These are phyloP conservation scores for Gopherus evgoodei DNA, from an alignment of 2,113 vertebrate genomes.

Conservation along the genomic window DNA sequence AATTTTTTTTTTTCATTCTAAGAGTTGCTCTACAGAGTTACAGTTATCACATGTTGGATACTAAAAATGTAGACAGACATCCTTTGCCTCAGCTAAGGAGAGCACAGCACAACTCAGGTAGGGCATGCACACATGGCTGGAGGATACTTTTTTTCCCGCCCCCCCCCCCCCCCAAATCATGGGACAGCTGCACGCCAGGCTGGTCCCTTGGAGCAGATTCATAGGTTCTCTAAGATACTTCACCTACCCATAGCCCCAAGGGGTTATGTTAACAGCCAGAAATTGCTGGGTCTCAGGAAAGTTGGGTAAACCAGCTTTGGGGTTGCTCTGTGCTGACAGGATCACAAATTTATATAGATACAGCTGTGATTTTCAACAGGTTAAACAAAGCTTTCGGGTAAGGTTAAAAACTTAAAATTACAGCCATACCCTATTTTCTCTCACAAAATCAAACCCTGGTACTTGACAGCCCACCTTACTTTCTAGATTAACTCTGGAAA, in stretches of 20 bases:
- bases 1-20: not conserved
- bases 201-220: constrained; percentile 59
- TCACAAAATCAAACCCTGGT: not conserved
- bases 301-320: not conserved
- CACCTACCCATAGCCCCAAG: constrained; percentile 17
- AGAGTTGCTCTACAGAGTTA: constrained; percentile 24
- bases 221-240: constrained; percentile 13
- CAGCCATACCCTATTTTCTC: not conserved
- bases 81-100: constrained; percentile 16
- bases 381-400: not conserved
- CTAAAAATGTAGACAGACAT: constrained; percentile 30
- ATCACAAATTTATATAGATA: not conserved
- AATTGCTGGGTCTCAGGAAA: constrained; percentile 2
- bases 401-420: not conserved
- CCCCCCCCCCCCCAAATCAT: not conserved
- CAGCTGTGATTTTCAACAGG: not conserved
- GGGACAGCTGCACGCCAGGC: constrained; percentile 34
- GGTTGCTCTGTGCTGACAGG: constrained; percentile 48
- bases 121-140: constrained; percentile 39
- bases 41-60: constrained; percentile 30
- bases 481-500: not conserved
- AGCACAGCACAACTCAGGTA: constrained; percentile 36
- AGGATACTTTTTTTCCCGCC: not conserved
- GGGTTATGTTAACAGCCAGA: constrained; percentile 56
- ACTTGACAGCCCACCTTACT: not conserved